Evolutionary conservation across 2,888 invertebrate genomes (phyloP).

Genomic region (Drosophila siamana): DNA sequence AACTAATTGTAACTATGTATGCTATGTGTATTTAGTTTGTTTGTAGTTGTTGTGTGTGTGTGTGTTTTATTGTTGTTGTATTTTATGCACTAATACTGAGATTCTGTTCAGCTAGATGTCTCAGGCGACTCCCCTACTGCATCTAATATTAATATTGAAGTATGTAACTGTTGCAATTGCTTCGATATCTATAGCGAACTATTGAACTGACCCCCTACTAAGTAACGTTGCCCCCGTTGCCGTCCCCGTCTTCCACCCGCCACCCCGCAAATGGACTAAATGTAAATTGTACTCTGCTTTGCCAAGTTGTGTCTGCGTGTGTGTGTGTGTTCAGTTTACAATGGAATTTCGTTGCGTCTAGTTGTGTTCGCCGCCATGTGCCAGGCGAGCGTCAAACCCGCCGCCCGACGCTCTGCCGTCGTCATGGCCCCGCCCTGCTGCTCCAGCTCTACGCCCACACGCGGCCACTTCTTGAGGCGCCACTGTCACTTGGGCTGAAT

Average conservation of each 20-base stretch:
- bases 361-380: slow-evolving; percentile 69
- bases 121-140: slow-evolving; percentile 50
- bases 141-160: slow-evolving; percentile 61
- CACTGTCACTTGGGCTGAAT: slow-evolving; percentile 84
- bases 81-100: slow-evolving; percentile 72
- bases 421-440: slow-evolving; percentile 23
- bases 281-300: slow-evolving; percentile 74
- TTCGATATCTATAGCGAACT: background rate
- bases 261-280: slow-evolving; percentile 53
- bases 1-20: slow-evolving; percentile 22
- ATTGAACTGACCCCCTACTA: slow-evolving; percentile 27
- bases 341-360: slow-evolving; percentile 64
- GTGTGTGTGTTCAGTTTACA: slow-evolving; percentile 34
- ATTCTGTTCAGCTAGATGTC: slow-evolving; percentile 72
- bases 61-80: slow-evolving; percentile 11
- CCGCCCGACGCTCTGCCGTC: slow-evolving; percentile 4
- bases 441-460: slow-evolving; percentile 20
- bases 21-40: slow-evolving; percentile 26
- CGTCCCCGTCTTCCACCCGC: too few species aligned
- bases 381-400: slow-evolving; percentile 45
- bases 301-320: slow-evolving; percentile 11
- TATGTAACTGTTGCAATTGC: slow-evolving; percentile 4
- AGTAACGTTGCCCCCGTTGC: slow-evolving; percentile 69
- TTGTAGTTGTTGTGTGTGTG: slow-evolving; percentile 19
- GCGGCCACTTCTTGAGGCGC: slow-evolving; percentile 59